These are phyloP conservation scores for Orientallactaga bullata DNA, from an alignment of 2,113 vertebrate species.

Conservation along the genomic window DNA sequence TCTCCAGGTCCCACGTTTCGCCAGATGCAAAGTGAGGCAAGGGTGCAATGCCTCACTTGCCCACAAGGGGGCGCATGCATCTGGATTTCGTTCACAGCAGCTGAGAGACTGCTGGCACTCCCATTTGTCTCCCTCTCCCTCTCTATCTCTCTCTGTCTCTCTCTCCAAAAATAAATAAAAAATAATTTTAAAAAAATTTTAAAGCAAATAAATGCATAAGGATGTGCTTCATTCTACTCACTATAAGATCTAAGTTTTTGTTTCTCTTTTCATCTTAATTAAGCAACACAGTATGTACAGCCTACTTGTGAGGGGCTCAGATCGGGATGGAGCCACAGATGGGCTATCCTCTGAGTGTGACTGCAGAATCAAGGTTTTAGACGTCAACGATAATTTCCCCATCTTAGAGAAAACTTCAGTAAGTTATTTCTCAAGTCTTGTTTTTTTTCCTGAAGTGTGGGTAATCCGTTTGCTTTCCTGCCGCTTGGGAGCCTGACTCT, in stretches of 20 bases:
- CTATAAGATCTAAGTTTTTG: neutral
- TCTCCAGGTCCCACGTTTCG: too few relatives aligned
- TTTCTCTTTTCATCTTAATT: conserved; percentile 60
- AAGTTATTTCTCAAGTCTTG: conserved; percentile 75
- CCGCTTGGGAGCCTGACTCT: neutral
- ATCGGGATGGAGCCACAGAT: conserved; percentile 87
- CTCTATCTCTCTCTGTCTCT: too few relatives aligned
- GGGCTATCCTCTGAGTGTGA: conserved; percentile 88
- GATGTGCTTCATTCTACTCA: neutral
- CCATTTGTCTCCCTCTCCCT: too few relatives aligned
- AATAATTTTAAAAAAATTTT: too few relatives aligned
- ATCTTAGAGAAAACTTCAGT: conserved; percentile 90
- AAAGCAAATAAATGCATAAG: neutral
- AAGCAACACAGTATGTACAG: conserved; percentile 90
- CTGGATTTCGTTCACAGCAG: too few relatives aligned
- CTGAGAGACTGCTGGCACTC: too few relatives aligned
- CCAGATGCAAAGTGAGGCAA: too few relatives aligned
- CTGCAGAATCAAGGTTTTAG: conserved; percentile 89
- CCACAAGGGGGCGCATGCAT: too few relatives aligned
- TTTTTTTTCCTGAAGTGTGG: neutral
- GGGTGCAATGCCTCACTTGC: too few relatives aligned
- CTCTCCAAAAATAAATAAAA: too few relatives aligned
- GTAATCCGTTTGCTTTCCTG: neutral
- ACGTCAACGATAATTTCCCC: conserved; percentile 97
- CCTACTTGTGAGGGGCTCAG: conserved; percentile 89